Percentiles rank a stretch among this genome's conserved stretches.
Conservation (phyloP, 2,797 vertebrate species). For the Etheostoma nigrum region DNA sequence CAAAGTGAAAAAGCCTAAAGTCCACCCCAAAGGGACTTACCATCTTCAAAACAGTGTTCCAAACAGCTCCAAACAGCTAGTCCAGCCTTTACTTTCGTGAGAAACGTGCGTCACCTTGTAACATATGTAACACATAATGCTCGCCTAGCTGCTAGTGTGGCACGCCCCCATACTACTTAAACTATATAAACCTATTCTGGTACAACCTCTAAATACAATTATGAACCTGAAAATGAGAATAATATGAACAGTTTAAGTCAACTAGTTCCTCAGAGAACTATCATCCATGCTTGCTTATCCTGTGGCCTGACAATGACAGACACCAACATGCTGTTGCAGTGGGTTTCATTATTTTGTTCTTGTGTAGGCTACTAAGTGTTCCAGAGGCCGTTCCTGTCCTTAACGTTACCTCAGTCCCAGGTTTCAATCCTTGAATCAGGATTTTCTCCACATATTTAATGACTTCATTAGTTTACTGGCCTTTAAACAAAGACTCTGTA, state of each 20-base stretch:
- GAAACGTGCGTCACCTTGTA: too few relatives aligned
- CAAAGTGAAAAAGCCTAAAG: too few relatives aligned
- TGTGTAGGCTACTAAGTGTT: background rate
- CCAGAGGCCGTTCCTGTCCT: constrained; percentile 25
- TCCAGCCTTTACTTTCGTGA: too few relatives aligned
- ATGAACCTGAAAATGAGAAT: too few relatives aligned
- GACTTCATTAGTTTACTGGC: constrained; percentile 96
- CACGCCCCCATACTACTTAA: too few relatives aligned
- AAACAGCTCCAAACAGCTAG: too few relatives aligned
- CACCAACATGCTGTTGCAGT: background rate
- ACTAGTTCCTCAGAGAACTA: background rate
- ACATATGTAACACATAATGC: too few relatives aligned
- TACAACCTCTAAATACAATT: too few relatives aligned
- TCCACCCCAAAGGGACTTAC: too few relatives aligned
- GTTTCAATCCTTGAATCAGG: constrained; percentile 68
- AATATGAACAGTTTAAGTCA: constrained; percentile 13
- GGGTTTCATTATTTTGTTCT: constrained; percentile 14
- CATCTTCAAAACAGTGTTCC: too few relatives aligned
- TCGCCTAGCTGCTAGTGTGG: too few relatives aligned
- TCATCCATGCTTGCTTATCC: constrained; percentile 20
- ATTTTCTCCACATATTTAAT: constrained; percentile 91
- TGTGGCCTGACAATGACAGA: constrained; percentile 6
- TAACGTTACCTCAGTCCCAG: constrained; percentile 55
- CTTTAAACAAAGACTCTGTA: constrained; percentile 89
- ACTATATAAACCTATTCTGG: too few relatives aligned